Base-by-base conservation (phyloP, 2,888 invertebrate species). In the Sinodicranocentrus sp. region DNA sequence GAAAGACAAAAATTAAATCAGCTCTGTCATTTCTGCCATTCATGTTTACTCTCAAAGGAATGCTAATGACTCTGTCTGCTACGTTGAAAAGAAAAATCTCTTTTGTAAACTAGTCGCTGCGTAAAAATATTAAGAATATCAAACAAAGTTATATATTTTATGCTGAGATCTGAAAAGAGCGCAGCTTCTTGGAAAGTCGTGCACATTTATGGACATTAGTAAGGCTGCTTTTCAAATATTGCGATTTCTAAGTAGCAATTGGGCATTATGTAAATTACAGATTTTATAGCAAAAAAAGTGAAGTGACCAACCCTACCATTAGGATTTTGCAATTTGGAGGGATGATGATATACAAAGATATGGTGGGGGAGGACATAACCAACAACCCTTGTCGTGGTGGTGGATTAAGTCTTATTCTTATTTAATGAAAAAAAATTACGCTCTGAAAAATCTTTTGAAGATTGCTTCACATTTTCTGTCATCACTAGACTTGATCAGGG, bases 251-350 rank as follows among this genome's bases (percentile, higher is more conserved):
- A 10, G 48, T 10, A 48, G 48, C 13, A 10, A 15, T n/a, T 5
- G 48, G 10, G 15, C 25, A 67, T 73, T 73, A 72, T 80, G 72
- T 59, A 80, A 80, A 80, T 80, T 72, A 61, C 33, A 63, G 71
- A 71, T 79, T 79, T 73, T 68, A 52, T 21, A 78, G 70, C 13
- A 61, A 75, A 71, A 80, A 70, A 80, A 80, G 73, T 44, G 65
- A 77, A 68, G 57, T 82, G 82, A 82, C 82, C 82, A 82, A 82
- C 73, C 82, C 82, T 52, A 59, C 82, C 75, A 82, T 82, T 82
- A 82, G 2, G 39, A 73, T 80, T 65, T 80, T 67, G 80, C 80
- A 80, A 79, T 79, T 63, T 59, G 48, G n/a, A 48, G n/a, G 5
- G 15, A 21, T 21, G 82, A 82, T 82, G 82, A 68, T 73, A 82